Conservation (phyloP, 2,888 invertebrate genomes). For the Nomada goodeniana region DNA sequence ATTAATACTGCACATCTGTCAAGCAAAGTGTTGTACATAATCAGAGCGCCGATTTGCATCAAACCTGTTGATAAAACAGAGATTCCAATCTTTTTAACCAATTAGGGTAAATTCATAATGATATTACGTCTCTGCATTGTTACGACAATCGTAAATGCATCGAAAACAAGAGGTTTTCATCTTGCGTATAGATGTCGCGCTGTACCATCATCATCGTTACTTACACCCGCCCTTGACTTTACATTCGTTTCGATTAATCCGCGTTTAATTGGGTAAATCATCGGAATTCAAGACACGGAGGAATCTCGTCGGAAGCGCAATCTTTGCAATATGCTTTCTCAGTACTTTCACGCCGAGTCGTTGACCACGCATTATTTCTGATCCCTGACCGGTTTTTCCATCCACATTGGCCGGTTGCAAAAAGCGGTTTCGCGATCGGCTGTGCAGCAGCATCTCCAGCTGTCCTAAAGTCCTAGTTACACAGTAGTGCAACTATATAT, state of each 20-base stretch:
- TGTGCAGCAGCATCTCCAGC: conserved; percentile 9
- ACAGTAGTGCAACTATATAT: too few relatives aligned
- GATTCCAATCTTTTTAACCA: not conserved
- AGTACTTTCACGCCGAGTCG: conserved; percentile 58
- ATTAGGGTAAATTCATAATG: not conserved
- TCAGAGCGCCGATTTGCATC: not conserved
- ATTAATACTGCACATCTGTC: conserved; percentile 8
- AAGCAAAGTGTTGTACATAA: not conserved
- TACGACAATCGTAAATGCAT: not conserved
- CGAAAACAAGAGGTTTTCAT: not conserved
- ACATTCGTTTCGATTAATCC: conserved; percentile 6
- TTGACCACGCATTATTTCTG: conserved; percentile 57
- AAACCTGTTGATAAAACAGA: conserved; percentile 3
- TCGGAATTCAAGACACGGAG: conserved; percentile 11
- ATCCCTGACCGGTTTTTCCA: conserved; percentile 66
- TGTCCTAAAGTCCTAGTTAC: not conserved
- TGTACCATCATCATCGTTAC: not conserved
- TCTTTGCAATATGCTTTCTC: conserved; percentile 47
- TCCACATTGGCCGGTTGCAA: conserved; percentile 38
- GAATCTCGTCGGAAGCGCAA: conserved; percentile 4
- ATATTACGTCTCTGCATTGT: not conserved
- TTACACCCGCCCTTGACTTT: conserved; percentile 17
- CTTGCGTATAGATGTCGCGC: not conserved
- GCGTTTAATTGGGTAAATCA: conserved; percentile 19
- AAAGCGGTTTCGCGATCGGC: conserved; percentile 29